Evolutionary conservation across 2,888 invertebrate genomes (phyloP).

Genomic region (Dicycla oo): DNA sequence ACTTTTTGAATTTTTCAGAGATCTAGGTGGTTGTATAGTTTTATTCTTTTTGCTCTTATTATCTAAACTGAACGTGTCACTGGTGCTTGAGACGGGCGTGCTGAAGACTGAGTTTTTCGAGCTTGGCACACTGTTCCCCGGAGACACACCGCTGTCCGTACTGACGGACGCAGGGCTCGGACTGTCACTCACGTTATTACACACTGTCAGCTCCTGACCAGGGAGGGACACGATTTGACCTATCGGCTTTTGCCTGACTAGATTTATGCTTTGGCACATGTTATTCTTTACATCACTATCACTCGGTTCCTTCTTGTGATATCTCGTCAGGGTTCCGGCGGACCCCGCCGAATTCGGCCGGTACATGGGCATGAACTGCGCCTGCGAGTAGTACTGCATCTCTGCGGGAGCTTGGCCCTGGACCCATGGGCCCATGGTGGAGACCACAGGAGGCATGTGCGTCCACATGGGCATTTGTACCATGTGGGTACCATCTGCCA

Average conservation of each 20-base stretch:
- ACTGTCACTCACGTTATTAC: slow-evolving; percentile 84
- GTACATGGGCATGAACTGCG: slow-evolving; percentile 86
- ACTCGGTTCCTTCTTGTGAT: slow-evolving; percentile 82
- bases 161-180: slow-evolving; percentile 86
- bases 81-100: slow-evolving; percentile 71
- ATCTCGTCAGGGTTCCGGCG: slow-evolving; percentile 86
- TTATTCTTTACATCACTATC: slow-evolving; percentile 80
- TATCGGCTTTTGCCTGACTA: slow-evolving; percentile 88
- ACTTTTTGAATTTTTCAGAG: slow-evolving; percentile 88
- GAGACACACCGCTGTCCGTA: slow-evolving; percentile 86
- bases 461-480: slow-evolving; percentile 87
- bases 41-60: slow-evolving; percentile 83
- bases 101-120: slow-evolving; percentile 83
- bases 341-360: slow-evolving; percentile 87
- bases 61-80: slow-evolving; percentile 76
- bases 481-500: slow-evolving; percentile 82
- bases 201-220: slow-evolving; percentile 86
- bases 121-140: slow-evolving; percentile 84
- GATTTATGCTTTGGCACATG: slow-evolving; percentile 89
- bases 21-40: slow-evolving; percentile 78
- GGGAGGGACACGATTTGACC: slow-evolving; percentile 87
- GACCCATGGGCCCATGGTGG: slow-evolving; percentile 83
- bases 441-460: slow-evolving; percentile 82
- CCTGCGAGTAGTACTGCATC: slow-evolving; percentile 87
- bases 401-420: slow-evolving; percentile 82